These are phyloP conservation scores for Petrolisthes cinctipes DNA, from an alignment of 2,888 invertebrate species.

Conservation along the genomic window DNA sequence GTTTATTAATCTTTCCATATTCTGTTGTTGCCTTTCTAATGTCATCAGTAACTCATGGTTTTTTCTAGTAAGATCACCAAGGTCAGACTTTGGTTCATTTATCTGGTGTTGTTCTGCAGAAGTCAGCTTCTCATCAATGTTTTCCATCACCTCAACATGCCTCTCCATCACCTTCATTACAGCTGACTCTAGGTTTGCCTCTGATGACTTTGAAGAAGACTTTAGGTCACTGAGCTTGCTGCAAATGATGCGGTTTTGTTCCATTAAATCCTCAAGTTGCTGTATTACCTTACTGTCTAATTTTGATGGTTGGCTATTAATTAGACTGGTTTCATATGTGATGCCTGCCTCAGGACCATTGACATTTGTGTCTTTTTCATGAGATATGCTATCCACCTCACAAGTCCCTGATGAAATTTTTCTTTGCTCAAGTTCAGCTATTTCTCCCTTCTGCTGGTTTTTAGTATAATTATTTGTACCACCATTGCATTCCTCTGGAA, in stretches of 20 bases:
- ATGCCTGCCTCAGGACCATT: too few relatives aligned
- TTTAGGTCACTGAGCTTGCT: slow-evolving; percentile 33
- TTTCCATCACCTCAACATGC: slow-evolving; percentile 39
- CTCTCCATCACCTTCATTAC: slow-evolving; percentile 32
- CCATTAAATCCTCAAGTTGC: slow-evolving; percentile 38
- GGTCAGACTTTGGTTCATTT: slow-evolving; percentile 10
- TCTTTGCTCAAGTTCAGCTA: too few relatives aligned
- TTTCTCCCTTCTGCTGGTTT: too few relatives aligned
- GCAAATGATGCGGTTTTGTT: slow-evolving; percentile 31
- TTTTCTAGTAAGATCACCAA: slow-evolving; percentile 29
- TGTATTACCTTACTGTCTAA: slow-evolving; percentile 14
- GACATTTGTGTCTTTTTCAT: too few relatives aligned
- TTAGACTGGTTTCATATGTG: not conserved
- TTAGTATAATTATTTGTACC: too few relatives aligned
- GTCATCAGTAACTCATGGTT: slow-evolving; percentile 31
- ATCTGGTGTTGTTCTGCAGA: not conserved
- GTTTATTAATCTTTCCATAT: slow-evolving; percentile 32
- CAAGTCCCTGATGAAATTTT: too few relatives aligned
- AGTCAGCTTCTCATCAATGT: slow-evolving; percentile 40
- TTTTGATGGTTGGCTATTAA: too few relatives aligned
- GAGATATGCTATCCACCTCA: too few relatives aligned
- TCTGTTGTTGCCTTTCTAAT: slow-evolving; percentile 31
- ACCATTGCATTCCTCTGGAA: too few relatives aligned
- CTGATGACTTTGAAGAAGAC: slow-evolving; percentile 28
- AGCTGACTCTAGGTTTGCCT: slow-evolving; percentile 25